Evolutionary conservation across 2,888 invertebrate genomes (phyloP).

Genomic region (Trachelus iudaicus): DNA sequence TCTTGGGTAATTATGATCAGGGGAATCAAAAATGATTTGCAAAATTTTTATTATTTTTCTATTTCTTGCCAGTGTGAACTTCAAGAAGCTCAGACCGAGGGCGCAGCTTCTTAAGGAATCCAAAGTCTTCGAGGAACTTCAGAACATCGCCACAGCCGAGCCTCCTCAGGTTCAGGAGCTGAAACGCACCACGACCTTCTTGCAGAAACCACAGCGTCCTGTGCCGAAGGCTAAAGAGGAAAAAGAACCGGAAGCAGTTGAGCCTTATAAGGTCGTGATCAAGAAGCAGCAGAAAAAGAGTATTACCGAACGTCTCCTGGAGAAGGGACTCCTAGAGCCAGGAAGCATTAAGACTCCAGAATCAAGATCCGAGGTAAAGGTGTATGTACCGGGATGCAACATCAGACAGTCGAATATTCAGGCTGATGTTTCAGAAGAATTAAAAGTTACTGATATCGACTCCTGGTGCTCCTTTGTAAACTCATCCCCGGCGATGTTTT

Average conservation of each 20-base stretch:
- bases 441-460: not conserved
- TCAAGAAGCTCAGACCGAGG: constrained; percentile 76
- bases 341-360: constrained; percentile 46
- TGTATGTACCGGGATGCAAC: constrained; percentile 22
- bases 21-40: not conserved
- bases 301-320: constrained; percentile 53
- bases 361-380: constrained; percentile 48
- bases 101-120: constrained; percentile 74
- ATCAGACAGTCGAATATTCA: not conserved
- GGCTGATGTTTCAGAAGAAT: not conserved
- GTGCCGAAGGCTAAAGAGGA: constrained; percentile 67
- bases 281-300: constrained; percentile 59
- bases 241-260: constrained; percentile 35
- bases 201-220: constrained; percentile 79
- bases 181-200: constrained; percentile 73
- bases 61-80: constrained; percentile 70
- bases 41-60: too few species aligned
- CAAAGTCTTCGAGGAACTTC: constrained; percentile 72
- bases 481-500: not conserved
- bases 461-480: not conserved
- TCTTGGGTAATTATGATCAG: constrained; percentile 69
- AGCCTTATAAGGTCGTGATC: constrained; percentile 57
- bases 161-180: constrained; percentile 52
- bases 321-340: constrained; percentile 54
- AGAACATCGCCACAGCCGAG: constrained; percentile 50